These are phyloP conservation scores for Beris chalybata DNA, from an alignment of 2,888 invertebrate genomes.

Conservation along the genomic window DNA sequence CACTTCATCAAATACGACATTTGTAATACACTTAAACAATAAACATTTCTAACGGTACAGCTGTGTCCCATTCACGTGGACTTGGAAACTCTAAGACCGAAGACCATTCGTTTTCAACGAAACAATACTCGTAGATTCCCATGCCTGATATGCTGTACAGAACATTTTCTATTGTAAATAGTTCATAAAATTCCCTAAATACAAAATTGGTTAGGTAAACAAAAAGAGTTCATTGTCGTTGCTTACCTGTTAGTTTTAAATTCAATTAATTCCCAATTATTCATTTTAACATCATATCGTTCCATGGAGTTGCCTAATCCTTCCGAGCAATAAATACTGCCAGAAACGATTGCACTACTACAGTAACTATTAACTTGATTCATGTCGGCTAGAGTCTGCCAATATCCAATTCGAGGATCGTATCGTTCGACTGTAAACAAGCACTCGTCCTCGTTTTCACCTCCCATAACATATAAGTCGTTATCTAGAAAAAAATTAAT, in stretches of 20 bases:
- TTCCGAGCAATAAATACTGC: slow-evolving; percentile 47
- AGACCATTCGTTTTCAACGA: slow-evolving; percentile 43
- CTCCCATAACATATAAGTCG: slow-evolving; percentile 47
- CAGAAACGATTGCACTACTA: slow-evolving; percentile 44
- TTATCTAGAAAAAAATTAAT: slow-evolving; percentile 39
- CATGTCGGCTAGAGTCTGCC: slow-evolving; percentile 44
- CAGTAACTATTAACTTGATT: slow-evolving; percentile 47
- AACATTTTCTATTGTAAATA: slow-evolving; percentile 45
- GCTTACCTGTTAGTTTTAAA: slow-evolving; percentile 44
- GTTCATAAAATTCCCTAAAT: slow-evolving; percentile 46
- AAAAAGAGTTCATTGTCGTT: not conserved
- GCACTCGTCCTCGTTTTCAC: slow-evolving; percentile 46
- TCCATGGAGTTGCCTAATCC: slow-evolving; percentile 48
- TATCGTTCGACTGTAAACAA: slow-evolving; percentile 45
- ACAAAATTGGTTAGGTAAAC: too few species aligned
- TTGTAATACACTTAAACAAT: slow-evolving; percentile 2
- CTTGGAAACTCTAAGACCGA: slow-evolving; percentile 42
- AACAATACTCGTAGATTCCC: slow-evolving; percentile 44
- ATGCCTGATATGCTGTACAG: slow-evolving; percentile 46
- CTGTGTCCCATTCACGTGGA: slow-evolving; percentile 47
- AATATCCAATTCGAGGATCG: slow-evolving; percentile 45
- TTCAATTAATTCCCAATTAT: slow-evolving; percentile 47
- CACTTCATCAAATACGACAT: too few species aligned
- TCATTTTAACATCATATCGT: slow-evolving; percentile 45
- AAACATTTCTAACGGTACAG: slow-evolving; percentile 43